These are phyloP conservation scores for Siphamia tubifer DNA, from an alignment of 2,113 vertebrate species.

Conservation along the genomic window DNA sequence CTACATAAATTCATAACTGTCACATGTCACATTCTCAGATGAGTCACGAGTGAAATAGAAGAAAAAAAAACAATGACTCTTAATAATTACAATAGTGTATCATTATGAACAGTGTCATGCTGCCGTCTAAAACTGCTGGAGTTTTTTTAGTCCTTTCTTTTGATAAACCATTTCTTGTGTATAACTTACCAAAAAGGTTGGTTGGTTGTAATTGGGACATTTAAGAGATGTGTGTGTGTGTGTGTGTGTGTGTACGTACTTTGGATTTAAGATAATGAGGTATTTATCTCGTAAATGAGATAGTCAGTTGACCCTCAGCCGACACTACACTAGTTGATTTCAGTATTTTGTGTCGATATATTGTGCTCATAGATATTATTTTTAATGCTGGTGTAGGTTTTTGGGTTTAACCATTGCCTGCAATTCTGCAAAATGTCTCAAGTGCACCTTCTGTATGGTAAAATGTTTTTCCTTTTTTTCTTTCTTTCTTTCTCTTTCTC, in stretches of 20 bases:
- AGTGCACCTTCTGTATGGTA: neutral
- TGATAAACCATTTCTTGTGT: neutral
- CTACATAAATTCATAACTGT: neutral
- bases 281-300: slow-evolving; percentile 9
- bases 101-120: neutral
- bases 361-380: neutral
- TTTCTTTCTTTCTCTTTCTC: slow-evolving; percentile 42
- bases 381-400: neutral
- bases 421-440: neutral
- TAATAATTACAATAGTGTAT: slow-evolving; percentile 2
- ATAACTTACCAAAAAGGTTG: neutral
- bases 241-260: neutral
- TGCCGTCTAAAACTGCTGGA: neutral
- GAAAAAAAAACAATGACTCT: neutral
- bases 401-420: neutral
- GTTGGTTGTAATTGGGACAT: neutral
- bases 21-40: neutral
- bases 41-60: neutral
- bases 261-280: neutral
- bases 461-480: neutral
- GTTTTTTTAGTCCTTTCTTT: neutral
- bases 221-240: neutral
- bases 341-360: neutral
- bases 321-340: neutral
- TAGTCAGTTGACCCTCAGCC: neutral